phyloP scores from a whole-genome alignment of 2,888 invertebrate genomes.

The Synergus itoensis region DNA sequence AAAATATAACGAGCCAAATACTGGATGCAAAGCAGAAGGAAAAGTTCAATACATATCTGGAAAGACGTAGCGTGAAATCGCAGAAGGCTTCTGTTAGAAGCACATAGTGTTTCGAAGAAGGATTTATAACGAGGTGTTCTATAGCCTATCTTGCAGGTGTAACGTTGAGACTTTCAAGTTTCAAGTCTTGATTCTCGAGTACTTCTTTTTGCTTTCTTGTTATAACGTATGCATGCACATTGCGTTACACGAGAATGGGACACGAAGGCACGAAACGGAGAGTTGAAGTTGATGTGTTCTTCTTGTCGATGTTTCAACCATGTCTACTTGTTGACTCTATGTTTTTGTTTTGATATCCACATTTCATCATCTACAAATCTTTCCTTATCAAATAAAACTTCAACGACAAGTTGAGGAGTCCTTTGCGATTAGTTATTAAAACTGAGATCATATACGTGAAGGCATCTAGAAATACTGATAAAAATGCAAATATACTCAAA shows the following conservation, averaged over 20 bases:
- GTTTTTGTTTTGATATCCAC: not conserved
- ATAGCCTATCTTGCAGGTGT: slow-evolving; percentile 38
- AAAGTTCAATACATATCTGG: slow-evolving; percentile 24
- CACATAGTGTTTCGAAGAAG: slow-evolving; percentile 31
- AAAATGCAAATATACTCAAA: no score
- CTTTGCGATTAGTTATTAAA: not conserved
- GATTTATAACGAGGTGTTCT: slow-evolving; percentile 23
- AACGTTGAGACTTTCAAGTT: slow-evolving; percentile 36
- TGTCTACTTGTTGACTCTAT: not conserved
- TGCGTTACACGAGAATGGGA: not conserved
- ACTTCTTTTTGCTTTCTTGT: slow-evolving; percentile 7
- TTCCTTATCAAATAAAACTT: not conserved
- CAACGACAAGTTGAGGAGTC: not conserved
- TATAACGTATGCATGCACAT: not conserved
- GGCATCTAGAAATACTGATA: no score
- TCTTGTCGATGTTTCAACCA: not conserved
- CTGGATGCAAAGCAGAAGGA: not conserved
- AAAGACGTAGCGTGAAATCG: slow-evolving; percentile 24
- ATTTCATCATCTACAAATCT: not conserved
- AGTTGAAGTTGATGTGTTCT: not conserved
- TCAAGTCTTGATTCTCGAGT: not conserved
- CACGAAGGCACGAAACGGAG: not conserved
- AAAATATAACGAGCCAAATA: slow-evolving; percentile 21
- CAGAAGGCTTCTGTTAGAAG: slow-evolving; percentile 19
- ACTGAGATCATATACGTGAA: no score